Evolutionary conservation across 2,888 invertebrate species (phyloP).

Genomic region (Labia minor): DNA sequence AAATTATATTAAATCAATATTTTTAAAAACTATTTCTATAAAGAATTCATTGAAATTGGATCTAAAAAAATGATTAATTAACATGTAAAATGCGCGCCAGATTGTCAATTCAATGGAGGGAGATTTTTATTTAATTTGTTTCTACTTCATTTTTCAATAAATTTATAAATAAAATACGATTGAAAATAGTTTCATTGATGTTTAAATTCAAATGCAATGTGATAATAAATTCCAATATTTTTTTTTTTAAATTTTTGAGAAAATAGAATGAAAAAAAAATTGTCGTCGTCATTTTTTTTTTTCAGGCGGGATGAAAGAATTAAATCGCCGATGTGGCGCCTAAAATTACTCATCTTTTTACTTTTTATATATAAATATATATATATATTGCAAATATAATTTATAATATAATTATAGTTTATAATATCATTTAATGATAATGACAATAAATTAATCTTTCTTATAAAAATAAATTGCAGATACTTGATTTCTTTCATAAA

Average conservation of each 20-base stretch:
- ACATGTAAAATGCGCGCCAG: not conserved
- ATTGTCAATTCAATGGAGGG: not conserved
- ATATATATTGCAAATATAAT: too few relatives aligned
- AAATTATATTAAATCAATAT: too few relatives aligned
- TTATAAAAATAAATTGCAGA: too few relatives aligned
- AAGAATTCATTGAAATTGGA: too few relatives aligned
- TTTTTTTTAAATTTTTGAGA: too few relatives aligned
- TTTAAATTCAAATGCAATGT: not conserved
- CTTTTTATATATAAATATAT: not conserved
- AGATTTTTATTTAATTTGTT: not conserved
- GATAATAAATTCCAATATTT: too few relatives aligned
- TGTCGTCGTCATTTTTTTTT: not conserved
- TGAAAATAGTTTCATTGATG: not conserved
- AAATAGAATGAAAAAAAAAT: too few relatives aligned
- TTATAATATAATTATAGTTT: too few relatives aligned
- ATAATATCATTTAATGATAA: too few relatives aligned
- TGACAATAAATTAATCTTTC: too few relatives aligned
- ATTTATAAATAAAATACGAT: not conserved
- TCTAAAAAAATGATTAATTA: not conserved
- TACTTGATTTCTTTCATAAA: too few relatives aligned
- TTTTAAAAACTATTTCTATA: too few relatives aligned
- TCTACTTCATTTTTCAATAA: not conserved
- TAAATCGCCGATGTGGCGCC: not conserved
- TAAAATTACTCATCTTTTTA: not conserved
- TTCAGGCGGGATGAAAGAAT: not conserved